Conservation (phyloP, 2,113 vertebrate genomes). For the Aphelocoma coerulescens region DNA sequence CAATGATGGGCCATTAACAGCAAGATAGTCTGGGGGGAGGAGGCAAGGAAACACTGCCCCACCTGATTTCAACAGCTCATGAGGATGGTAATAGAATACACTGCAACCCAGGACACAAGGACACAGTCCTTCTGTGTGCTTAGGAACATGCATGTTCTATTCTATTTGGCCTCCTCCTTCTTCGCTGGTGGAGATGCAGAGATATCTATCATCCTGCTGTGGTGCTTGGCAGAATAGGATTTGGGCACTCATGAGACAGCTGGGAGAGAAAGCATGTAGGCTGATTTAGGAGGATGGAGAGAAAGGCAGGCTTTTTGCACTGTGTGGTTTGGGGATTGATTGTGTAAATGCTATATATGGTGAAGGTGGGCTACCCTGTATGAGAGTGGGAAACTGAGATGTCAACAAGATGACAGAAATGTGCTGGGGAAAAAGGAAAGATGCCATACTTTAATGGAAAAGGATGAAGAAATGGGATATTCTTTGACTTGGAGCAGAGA, state of each 20-base stretch:
- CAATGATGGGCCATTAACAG: too few species aligned
- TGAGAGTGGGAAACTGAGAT: background rate
- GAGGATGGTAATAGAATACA: too few species aligned
- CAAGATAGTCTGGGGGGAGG: too few species aligned
- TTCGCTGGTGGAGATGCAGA: background rate
- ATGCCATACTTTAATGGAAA: background rate
- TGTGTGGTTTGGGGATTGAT: accelerated
- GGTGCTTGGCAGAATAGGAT: background rate
- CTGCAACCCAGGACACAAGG: too few species aligned
- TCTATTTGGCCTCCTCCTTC: background rate
- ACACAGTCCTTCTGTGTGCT: accelerated
- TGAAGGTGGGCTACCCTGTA: background rate
- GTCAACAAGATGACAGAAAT: background rate
- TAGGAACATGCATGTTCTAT: background rate
- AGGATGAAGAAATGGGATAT: background rate
- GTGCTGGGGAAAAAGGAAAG: background rate
- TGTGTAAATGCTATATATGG: background rate
- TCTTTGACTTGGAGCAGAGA: background rate
- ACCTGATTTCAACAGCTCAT: too few species aligned
- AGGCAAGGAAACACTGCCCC: too few species aligned
- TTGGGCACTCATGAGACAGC: background rate
- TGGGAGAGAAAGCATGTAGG: background rate
- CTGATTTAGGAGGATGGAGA: background rate
- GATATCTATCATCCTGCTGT: background rate
- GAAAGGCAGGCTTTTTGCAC: background rate